Percentiles rank a stretch among this genome's conserved stretches.
Evolutionary conservation across 2,888 invertebrate species (phyloP).

Genomic region (Poecilus cupreus): DNA sequence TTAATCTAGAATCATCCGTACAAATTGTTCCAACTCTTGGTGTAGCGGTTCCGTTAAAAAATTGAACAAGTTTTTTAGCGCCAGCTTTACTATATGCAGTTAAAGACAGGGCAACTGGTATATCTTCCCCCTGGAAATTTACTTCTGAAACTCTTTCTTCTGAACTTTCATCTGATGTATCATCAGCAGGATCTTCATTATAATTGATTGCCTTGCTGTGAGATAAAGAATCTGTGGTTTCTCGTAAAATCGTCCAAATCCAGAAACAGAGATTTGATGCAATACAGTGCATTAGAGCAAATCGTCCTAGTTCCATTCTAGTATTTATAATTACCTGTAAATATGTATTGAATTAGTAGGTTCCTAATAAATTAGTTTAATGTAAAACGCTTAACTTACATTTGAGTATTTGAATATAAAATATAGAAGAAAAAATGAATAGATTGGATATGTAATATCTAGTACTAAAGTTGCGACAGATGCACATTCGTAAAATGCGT

Average conservation of each 20-base stretch:
- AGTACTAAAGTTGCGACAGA: conserved; percentile 77
- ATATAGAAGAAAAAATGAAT: conserved; percentile 85
- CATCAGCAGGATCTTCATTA: conserved; percentile 59
- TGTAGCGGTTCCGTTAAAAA: conserved; percentile 65
- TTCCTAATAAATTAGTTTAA: background rate
- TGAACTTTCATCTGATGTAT: conserved; percentile 47
- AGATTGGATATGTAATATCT: conserved; percentile 82
- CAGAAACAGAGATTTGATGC: conserved; percentile 87
- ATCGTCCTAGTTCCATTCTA: conserved; percentile 77
- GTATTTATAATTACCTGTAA: conserved; percentile 78
- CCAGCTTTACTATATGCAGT: conserved; percentile 67
- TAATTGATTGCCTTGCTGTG: conserved; percentile 72
- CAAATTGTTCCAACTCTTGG: conserved; percentile 71
- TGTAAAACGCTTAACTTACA: conserved; percentile 73
- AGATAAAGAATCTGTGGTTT: conserved; percentile 80
- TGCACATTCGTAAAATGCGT: conserved; percentile 78
- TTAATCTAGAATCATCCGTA: conserved; percentile 72
- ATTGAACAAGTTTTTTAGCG: conserved; percentile 67
- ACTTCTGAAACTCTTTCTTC: conserved; percentile 56
- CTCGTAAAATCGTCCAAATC: conserved; percentile 85
- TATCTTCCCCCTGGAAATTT: conserved; percentile 59
- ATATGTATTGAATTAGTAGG: background rate
- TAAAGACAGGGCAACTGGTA: conserved; percentile 68
- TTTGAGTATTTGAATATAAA: conserved; percentile 90
- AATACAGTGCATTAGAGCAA: conserved; percentile 87